A percentile compares a stretch with the other conserved stretches of the same genome.
phyloP scores from a whole-genome alignment of 2,113 vertebrate genomes.

The Festucalex cinctus region DNA sequence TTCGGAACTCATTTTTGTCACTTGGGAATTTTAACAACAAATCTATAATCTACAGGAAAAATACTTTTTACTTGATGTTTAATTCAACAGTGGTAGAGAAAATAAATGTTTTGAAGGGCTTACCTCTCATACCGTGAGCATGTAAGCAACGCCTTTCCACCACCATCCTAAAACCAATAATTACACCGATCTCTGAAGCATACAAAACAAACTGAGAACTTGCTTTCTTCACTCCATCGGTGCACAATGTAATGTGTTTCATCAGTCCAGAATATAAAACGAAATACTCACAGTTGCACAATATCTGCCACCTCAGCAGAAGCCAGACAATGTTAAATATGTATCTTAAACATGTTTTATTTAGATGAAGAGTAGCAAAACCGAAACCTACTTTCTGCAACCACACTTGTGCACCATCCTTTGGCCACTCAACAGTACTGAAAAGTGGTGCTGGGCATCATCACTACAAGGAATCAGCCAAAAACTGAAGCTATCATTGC shows the following conservation, averaged over 20 bases:
- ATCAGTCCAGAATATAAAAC: conserved; percentile 27
- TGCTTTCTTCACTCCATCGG: conserved; percentile 34
- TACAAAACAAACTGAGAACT: conserved; percentile 30
- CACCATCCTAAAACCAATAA: conserved; percentile 13
- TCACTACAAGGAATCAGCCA: neutral
- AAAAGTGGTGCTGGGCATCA: neutral
- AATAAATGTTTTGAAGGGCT: conserved; percentile 30
- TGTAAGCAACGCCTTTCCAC: neutral
- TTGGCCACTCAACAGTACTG: neutral
- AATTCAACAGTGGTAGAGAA: conserved; percentile 14
- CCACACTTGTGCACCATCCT: conserved; percentile 9
- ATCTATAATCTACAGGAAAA: conserved; percentile 12
- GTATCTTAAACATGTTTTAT: conserved; percentile 51
- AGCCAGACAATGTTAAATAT: conserved; percentile 29
- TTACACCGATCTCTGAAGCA: conserved; percentile 37
- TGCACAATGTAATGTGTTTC: conserved; percentile 19
- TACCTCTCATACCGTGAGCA: conserved; percentile 25
- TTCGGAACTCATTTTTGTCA: conserved; percentile 17
- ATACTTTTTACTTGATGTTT: conserved; percentile 19
- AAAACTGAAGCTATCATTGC: neutral
- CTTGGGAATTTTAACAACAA: conserved; percentile 20
- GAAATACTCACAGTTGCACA: conserved; percentile 15
- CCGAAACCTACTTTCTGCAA: conserved; percentile 18
- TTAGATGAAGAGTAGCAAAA: conserved; percentile 29
- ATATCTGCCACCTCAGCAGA: conserved; percentile 36